Evolutionary conservation across 2,888 invertebrate genomes (phyloP).

Genomic region (Lasioglossum zephyrum): DNA sequence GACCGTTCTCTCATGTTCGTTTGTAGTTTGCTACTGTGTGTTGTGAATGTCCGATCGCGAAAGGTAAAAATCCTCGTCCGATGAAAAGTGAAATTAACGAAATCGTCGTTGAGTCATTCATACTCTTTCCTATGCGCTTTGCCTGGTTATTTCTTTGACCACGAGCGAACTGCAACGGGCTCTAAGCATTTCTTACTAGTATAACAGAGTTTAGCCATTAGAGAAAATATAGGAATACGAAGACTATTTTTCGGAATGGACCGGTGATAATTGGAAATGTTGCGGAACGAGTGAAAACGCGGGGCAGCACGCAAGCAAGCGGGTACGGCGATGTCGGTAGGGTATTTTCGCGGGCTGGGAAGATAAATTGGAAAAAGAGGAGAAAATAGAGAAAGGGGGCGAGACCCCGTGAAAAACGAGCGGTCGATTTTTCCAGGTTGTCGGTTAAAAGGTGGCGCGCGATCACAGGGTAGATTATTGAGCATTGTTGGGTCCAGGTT

Average conservation of each 20-base stretch:
- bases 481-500: conserved; percentile 74
- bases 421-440: conserved; percentile 59
- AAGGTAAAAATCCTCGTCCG: conserved; percentile 37
- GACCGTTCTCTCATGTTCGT: not conserved
- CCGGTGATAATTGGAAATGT: not conserved
- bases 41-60: conserved; percentile 6
- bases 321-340: not conserved
- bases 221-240: not conserved
- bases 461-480: conserved; percentile 67
- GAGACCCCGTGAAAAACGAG: conserved; percentile 33
- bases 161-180: not conserved
- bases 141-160: not conserved
- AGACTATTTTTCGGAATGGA: not conserved
- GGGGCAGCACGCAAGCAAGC: not conserved
- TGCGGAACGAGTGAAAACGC: not conserved
- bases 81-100: conserved; percentile 57
- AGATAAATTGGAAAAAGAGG: not conserved
- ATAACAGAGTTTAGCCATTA: not conserved
- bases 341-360: conserved; percentile 31
- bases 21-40: not conserved
- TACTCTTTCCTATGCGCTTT: not conserved
- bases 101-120: conserved; percentile 33
- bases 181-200: not conserved
- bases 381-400: not conserved
- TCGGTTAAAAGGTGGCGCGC: conserved; percentile 65